Base-by-base conservation (phyloP, 1,140 invertebrate species). In the Leptinotarsa texana region DNA sequence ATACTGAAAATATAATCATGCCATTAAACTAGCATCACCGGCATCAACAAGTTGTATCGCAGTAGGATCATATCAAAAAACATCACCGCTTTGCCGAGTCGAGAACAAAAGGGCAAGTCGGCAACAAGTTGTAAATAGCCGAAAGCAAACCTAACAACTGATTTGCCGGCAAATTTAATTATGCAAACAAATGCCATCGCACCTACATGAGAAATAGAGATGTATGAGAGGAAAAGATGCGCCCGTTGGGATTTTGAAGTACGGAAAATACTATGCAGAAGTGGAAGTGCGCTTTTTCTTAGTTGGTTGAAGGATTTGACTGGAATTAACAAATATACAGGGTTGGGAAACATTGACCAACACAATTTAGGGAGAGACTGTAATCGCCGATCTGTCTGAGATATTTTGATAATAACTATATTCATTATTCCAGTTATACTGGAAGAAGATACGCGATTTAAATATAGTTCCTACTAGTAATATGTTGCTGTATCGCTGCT, bases 91-190 rank as follows among this genome's bases (percentile, higher is more conserved):
- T 42, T 42, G 33, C 8, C 17, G 51, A 15, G n/a, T 57, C 51
- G 51, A 17, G 51, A 57, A 57, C 51, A 57, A 57, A 57, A 57
- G n/a, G 51, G n/a, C 51, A 57, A 57, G 15, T 15, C 51, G 51
- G 51, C 51, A 57, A 57, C 51, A 57, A 57, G 51, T 57, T 57
- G 51, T 57, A 57, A 57, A 57, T 57, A 57, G 51, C n/a, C 17
- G 51, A 57, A 57, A 57, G 51, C 51, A 57, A 57, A 57, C n/a
- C 51, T n/a, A 42, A 57, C 51, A 18, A 57, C n/a, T 57, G n/a
- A 57, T 57, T 57, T 57, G 51, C 13, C 13, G 51, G n/a, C n/a
- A 17, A 17, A 57, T 57, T 17, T 57, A n/a, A 57, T 57, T 18
- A 57, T 57, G 15, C n/a, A 18, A 57, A 17, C 51, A 57, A 57